Evolutionary conservation across 2,797 vertebrate species (phyloP), one percentile per base, ranked within the genome.

Genomic region (Acridotheres tristis): DNA sequence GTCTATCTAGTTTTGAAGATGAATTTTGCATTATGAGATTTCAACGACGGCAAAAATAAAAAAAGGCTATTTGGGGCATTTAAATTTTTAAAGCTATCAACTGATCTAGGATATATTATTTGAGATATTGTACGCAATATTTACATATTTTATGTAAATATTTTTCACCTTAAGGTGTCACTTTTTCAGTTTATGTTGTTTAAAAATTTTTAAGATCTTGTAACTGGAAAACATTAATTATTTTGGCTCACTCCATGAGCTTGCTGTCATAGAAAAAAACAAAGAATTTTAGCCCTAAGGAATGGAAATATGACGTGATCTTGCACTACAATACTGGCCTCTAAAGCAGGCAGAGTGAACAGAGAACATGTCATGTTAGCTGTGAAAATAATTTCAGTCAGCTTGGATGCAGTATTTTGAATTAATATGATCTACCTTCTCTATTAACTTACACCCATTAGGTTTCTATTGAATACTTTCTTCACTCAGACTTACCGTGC

Each of bases 331-430:
- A 76, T 29, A 54, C 22, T 7, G 11, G 38, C 26, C 29, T 73
- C 23, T 38, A 82, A 84, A 79, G 73, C 50, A 85, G 11, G 63
- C 18, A 25, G 15, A 53, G 20, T n/a, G 51, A 61, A 63, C 8
- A 48, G 16, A 26, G 11, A 66, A 36, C 11, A 5, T 2, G 34
- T 2, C 25, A 13, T 0, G 0, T 12, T 16, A 67, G 23, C 57
- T 57, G 47, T 6, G 14, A 53, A 53, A 77, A 36, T 11, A 53
- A 58, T 50, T 40, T 62, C 63, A 42, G 16, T 34, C 43, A 43
- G 15, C 54, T 3, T 30, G 47, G n/a, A 71, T 15, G 27, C 27
- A 16, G 8, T 48, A 43, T 51, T 85, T 53, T 30, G 19, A 63
- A 63, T 51, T 5, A 36, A 16, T 0, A 1, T 5, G 30, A 79